These are phyloP conservation scores for Cheirogaleus major DNA, from an alignment of 2,797 vertebrate genomes.

Conservation along the genomic window DNA sequence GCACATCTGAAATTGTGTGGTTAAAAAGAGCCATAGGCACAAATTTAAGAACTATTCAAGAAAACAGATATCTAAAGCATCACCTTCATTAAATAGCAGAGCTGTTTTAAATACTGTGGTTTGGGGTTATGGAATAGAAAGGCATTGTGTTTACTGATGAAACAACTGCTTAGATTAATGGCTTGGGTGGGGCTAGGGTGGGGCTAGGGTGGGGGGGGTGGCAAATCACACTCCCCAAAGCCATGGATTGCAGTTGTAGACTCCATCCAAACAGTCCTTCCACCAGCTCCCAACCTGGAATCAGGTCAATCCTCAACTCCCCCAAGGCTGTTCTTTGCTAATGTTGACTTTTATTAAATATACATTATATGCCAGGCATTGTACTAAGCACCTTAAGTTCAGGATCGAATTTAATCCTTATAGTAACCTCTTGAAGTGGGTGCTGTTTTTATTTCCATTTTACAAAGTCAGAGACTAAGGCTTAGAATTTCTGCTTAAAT, in stretches of 20 bases:
- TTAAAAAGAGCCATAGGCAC: background rate
- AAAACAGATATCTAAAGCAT: slow-evolving; percentile 31
- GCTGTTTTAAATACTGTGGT: background rate
- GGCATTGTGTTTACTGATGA: background rate
- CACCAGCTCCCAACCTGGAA: background rate
- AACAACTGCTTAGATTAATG: background rate
- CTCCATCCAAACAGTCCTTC: background rate
- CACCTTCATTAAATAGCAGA: background rate
- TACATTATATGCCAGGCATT: background rate
- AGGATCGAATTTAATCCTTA: background rate
- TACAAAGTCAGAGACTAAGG: background rate
- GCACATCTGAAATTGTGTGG: background rate
- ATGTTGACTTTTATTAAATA: background rate
- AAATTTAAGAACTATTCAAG: slow-evolving; percentile 4
- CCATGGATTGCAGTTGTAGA: background rate
- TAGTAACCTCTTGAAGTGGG: background rate
- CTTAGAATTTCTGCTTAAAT: background rate
- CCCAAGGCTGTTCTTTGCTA: background rate
- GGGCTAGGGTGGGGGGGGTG: background rate
- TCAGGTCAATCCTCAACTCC: background rate
- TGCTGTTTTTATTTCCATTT: background rate
- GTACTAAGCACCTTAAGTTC: background rate
- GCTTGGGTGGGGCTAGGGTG: background rate
- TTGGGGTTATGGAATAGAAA: slow-evolving; percentile 3
- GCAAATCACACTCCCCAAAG: background rate